These are phyloP conservation scores for Blennius ocellaris DNA, from an alignment of 2,113 vertebrate species.

Conservation along the genomic window DNA sequence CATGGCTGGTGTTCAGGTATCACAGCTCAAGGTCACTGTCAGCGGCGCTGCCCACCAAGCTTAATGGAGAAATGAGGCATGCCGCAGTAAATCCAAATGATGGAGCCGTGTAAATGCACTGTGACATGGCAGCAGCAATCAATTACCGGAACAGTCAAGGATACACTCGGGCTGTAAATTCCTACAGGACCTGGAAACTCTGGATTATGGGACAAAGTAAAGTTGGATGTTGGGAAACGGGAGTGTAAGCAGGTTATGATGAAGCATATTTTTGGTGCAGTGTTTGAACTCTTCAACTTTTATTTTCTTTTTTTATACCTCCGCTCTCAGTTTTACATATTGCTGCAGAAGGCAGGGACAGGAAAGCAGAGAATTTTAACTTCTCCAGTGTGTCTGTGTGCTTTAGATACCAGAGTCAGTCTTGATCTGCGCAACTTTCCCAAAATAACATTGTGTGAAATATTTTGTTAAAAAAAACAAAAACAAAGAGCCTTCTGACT, in stretches of 20 bases:
- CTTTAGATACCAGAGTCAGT: neutral
- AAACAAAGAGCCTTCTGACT: neutral
- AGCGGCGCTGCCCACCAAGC: conserved; percentile 16
- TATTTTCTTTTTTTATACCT: neutral
- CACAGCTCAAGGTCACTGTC: conserved; percentile 65
- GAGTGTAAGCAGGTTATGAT: neutral
- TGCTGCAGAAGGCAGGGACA: neutral
- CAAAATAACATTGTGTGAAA: neutral
- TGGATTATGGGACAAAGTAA: conserved; percentile 15
- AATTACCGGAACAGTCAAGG: conserved; percentile 7
- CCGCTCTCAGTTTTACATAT: neutral
- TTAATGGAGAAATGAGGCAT: conserved; percentile 54
- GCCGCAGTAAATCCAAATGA: conserved; percentile 65
- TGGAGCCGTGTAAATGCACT: conserved; percentile 43
- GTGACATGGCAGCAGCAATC: conserved; percentile 36
- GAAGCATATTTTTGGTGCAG: neutral
- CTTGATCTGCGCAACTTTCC: neutral
- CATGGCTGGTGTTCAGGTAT: conserved; percentile 31
- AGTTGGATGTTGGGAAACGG: neutral
- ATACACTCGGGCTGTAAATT: conserved; percentile 59
- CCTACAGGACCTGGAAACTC: conserved; percentile 46
- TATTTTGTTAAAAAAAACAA: neutral
- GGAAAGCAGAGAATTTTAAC: neutral
- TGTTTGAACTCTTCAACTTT: neutral
- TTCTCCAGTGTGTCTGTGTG: neutral